phyloP scores from a whole-genome alignment of 2,888 invertebrate genomes.

The Coleophora deauratella region DNA sequence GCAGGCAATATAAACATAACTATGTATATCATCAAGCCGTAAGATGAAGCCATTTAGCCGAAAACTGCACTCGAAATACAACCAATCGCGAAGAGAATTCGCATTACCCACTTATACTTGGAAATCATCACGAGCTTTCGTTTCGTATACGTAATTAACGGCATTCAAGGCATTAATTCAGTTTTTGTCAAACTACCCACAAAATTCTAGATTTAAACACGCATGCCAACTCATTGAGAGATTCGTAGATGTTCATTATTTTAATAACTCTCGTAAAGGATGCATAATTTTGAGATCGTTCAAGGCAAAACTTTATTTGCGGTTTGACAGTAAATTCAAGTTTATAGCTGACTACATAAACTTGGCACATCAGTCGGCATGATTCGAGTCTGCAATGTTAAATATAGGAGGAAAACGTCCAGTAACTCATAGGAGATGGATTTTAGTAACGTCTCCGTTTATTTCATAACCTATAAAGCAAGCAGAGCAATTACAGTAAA shows the following conservation, averaged over 20 bases:
- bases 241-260: background rate
- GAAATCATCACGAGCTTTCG: conserved; percentile 55
- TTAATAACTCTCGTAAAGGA: conserved; percentile 11
- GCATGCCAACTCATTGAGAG: background rate
- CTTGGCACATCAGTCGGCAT: background rate
- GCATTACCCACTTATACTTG: conserved; percentile 66
- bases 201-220: conserved; percentile 9
- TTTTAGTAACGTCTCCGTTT: too few species aligned
- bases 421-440: too few species aligned
- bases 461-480: conserved; percentile 30
- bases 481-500: conserved; percentile 63
- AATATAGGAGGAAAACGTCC: too few species aligned
- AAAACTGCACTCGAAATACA: conserved; percentile 44
- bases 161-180: conserved; percentile 61
- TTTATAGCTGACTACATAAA: conserved; percentile 37
- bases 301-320: conserved; percentile 56
- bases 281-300: conserved; percentile 21
- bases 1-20: conserved; percentile 34
- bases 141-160: conserved; percentile 53
- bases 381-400: too few species aligned
- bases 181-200: conserved; percentile 20
- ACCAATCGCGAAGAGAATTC: conserved; percentile 60
- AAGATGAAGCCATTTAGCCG: conserved; percentile 69
- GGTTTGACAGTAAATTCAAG: conserved; percentile 53
- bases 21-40: conserved; percentile 26